Evolutionary conservation across 2,888 invertebrate genomes (phyloP).

Genomic region (Eurytoma adleriae): DNA sequence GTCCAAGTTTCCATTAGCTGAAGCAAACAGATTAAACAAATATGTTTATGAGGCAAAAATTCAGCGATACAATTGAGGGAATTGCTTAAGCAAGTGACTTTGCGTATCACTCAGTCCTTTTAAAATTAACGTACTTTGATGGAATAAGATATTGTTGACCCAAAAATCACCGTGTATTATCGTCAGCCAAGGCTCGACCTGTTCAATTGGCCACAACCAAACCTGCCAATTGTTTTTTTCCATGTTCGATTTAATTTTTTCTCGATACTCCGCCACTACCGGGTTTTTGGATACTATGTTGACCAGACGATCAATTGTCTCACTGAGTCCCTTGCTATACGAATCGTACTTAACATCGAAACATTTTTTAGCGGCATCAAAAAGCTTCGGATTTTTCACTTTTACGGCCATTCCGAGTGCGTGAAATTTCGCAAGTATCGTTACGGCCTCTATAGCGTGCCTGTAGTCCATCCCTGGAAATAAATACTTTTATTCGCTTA

Average conservation of each 20-base stretch:
- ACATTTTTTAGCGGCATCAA: too few species aligned
- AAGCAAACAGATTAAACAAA: not conserved
- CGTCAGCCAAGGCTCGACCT: constrained; percentile 77
- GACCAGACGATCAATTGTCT: too few species aligned
- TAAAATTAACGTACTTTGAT: constrained; percentile 48
- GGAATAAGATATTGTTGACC: constrained; percentile 80
- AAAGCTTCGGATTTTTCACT: constrained; percentile 65
- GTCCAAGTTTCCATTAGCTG: constrained; percentile 49
- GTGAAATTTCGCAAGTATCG: constrained; percentile 79
- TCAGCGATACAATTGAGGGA: not conserved
- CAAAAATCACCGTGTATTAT: constrained; percentile 80
- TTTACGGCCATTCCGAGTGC: constrained; percentile 79
- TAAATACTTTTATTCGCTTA: not conserved
- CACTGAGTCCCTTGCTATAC: constrained; percentile 41
- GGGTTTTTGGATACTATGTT: too few species aligned
- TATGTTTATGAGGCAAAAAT: not conserved
- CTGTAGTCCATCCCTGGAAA: constrained; percentile 75
- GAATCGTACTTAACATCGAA: too few species aligned
- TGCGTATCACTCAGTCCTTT: not conserved
- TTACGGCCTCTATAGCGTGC: constrained; percentile 76
- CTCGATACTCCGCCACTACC: too few species aligned
- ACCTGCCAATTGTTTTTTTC: too few species aligned
- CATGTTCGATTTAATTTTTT: too few species aligned
- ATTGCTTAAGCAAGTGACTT: not conserved
- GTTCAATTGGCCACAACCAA: too few species aligned